Conservation (phyloP, 1,140 invertebrate species). For the Physella acuta region DNA sequence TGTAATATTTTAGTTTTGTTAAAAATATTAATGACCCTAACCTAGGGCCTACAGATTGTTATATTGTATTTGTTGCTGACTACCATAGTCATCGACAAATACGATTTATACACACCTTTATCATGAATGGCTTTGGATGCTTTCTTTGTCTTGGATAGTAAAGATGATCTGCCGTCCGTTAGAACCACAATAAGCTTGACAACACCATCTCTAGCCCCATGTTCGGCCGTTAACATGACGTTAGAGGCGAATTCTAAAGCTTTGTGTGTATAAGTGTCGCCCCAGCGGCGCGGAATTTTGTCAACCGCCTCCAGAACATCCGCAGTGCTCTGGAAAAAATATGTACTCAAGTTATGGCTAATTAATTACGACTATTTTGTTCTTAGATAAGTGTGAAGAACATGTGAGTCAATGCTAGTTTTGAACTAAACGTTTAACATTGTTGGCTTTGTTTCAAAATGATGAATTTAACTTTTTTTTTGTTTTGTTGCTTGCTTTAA, state of each 20-base stretch:
- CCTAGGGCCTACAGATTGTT: not conserved
- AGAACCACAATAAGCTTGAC: slow-evolving; percentile 39
- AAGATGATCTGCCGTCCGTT: slow-evolving; percentile 43
- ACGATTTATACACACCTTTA: slow-evolving; percentile 1
- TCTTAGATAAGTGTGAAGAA: too few relatives aligned
- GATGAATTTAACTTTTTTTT: too few relatives aligned
- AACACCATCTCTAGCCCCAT: slow-evolving; percentile 33
- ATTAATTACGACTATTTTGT: too few relatives aligned
- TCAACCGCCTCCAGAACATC: slow-evolving; percentile 6
- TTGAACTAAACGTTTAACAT: too few relatives aligned
- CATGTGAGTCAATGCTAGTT: too few relatives aligned
- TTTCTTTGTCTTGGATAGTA: slow-evolving; percentile 17
- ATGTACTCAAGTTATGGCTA: too few relatives aligned
- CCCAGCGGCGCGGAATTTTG: slow-evolving; percentile 27
- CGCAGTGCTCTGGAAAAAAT: not conserved
- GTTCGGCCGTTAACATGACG: slow-evolving; percentile 27
- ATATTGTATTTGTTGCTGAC: not conserved
- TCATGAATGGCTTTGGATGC: slow-evolving; percentile 9
- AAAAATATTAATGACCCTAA: not conserved
- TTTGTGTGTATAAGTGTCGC: slow-evolving; percentile 38
- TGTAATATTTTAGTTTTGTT: too few relatives aligned
- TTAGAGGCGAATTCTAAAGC: slow-evolving; percentile 32
- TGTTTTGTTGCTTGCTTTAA: too few relatives aligned
- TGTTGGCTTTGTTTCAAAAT: too few relatives aligned
- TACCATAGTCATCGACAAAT: not conserved